A percentile compares a stretch with the other conserved stretches of the same genome.
These are phyloP conservation scores for Lepidurus apus DNA, from an alignment of 1,140 invertebrate genomes.

Conservation along the genomic window DNA sequence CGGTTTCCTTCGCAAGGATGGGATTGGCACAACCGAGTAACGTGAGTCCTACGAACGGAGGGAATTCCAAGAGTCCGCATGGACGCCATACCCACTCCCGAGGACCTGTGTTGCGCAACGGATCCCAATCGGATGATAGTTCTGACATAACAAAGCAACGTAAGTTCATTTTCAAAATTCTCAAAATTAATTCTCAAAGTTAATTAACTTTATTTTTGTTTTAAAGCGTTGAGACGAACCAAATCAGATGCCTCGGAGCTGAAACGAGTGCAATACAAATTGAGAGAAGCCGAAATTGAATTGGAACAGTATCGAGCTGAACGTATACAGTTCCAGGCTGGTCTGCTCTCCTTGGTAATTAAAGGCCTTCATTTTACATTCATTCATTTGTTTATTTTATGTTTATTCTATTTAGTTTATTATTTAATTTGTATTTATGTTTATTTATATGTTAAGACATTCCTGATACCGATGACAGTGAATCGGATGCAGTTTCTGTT, in stretches of 20 bases:
- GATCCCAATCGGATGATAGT: background rate
- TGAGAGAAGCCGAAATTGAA: conserved; percentile 16
- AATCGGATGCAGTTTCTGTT: too few species aligned
- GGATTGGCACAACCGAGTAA: conserved; percentile 48
- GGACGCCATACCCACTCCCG: background rate
- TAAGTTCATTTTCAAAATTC: background rate
- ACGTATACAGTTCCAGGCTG: background rate
- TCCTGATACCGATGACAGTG: too few species aligned
- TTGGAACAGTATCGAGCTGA: conserved; percentile 2
- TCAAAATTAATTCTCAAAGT: too few species aligned
- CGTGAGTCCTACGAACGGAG: background rate
- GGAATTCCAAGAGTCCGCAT: background rate
- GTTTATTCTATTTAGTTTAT: background rate
- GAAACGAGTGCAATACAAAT: conserved; percentile 20
- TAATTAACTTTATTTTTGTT: too few species aligned
- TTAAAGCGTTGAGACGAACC: conserved; percentile 24
- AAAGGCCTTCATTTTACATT: background rate
- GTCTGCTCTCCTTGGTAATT: background rate
- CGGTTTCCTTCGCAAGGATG: conserved; percentile 68
- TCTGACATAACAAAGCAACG: background rate
- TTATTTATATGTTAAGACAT: too few species aligned
- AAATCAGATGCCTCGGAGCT: conserved; percentile 29
- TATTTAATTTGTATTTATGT: background rate
- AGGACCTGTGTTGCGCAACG: background rate
- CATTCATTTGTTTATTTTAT: too few species aligned